Evolutionary conservation across 1,140 invertebrate species (phyloP), one percentile per base, ranked within the genome.

Genomic region (Idris sp.): DNA sequence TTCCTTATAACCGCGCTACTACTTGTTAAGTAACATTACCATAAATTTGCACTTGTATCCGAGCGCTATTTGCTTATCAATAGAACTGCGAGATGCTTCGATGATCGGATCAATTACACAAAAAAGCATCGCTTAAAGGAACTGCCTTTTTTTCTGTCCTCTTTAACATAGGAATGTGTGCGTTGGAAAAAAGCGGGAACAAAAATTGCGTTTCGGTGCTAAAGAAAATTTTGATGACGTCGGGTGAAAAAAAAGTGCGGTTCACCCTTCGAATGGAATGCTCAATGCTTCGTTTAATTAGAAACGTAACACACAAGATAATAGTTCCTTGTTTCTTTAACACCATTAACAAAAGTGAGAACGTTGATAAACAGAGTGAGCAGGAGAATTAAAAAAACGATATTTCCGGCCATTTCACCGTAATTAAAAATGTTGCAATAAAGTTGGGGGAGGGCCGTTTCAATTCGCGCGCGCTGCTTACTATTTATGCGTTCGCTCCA

Each of bases 371-470:
- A 40, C 31, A 28, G 56, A 61, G 56, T 36, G 40, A 41, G 59
- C 35, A 15, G 48, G 51, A 71, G 35, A 41, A 59, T 16, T 67
- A 41, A 68, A 72, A 68, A 77, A 74, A 79, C 77, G 76, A 80
- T 81, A 81, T 81, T 83, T 80, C 79, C 72, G 72, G 68, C 78
- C 73, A 79, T 83, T 81, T 83, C 77, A 77, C 74, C 58, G 79
- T 83, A 83, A 83, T 83, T 83, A 83, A 81, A 82, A 82, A 80
- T 79, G 79, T 81, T 80, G 77, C 77, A 76, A 82, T 82, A 81
- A 82, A 72, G 75, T 75, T 58, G 72, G 73, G 76, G 71, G 75
- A 77, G 78, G 76, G 73, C 69, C 73, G 59, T 56, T 76, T 79
- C 77, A 79, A 81, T 79, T 81, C 76, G 58, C 59, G 54, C 58